phyloP scores from a whole-genome alignment of 1,140 invertebrate species.

The Globodera rostochiensis region DNA sequence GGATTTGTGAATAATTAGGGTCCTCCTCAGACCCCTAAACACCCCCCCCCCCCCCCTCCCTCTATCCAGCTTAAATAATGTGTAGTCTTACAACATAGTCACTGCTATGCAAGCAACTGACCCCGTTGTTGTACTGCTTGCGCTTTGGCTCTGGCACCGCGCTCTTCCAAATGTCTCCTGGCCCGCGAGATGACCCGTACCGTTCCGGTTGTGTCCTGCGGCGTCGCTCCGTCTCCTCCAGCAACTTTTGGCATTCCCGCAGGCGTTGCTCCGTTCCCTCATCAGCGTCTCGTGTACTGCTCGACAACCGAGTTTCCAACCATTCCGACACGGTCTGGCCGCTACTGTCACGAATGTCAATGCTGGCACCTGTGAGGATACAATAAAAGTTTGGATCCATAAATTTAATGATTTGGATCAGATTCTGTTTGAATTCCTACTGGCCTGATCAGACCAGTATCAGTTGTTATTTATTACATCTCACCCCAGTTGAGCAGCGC shows the following conservation, averaged over 20 bases:
- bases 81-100: too few relatives aligned
- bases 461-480: too few relatives aligned
- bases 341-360: conserved; percentile 12
- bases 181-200: neutral
- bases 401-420: too few relatives aligned
- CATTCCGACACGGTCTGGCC: conserved; percentile 17
- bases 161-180: neutral
- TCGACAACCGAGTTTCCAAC: conserved; percentile 3
- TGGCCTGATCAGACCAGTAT: too few relatives aligned
- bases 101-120: neutral
- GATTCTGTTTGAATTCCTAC: too few relatives aligned
- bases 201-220: neutral
- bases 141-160: neutral
- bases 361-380: neutral
- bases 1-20: neutral
- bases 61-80: too few relatives aligned
- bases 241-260: neutral
- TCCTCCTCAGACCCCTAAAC: too few relatives aligned
- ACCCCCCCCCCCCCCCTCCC: too few relatives aligned
- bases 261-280: neutral
- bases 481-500: conserved; percentile 74
- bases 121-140: conserved; percentile 1
- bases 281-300: neutral
- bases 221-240: neutral
- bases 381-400: too few relatives aligned